Evolutionary conservation across 2,888 invertebrate genomes (phyloP).

Genomic region (Toxonevra muliebris): DNA sequence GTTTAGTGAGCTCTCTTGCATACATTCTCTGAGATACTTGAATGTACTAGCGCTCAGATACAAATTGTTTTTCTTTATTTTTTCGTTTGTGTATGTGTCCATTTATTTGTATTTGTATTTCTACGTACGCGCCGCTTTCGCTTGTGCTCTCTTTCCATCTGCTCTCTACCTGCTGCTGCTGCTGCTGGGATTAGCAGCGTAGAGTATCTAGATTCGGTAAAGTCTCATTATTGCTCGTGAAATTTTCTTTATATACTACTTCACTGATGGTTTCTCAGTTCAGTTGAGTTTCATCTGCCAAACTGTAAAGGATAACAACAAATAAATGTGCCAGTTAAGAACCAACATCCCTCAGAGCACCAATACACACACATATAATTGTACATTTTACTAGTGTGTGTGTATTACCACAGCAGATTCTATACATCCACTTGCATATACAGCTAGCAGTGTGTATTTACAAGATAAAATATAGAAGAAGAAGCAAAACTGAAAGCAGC

Average conservation of each 20-base stretch:
- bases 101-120: slow-evolving; percentile 12
- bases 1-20: too few species aligned
- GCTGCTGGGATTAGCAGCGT: neutral
- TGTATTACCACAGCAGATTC: too few species aligned
- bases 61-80: neutral
- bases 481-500: neutral
- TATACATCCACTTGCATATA: too few species aligned
- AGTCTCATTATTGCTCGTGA: slow-evolving; percentile 11
- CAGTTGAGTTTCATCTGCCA: slow-evolving; percentile 59
- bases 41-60: too few species aligned
- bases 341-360: slow-evolving; percentile 6
- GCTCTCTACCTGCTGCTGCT: slow-evolving; percentile 19
- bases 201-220: too few species aligned
- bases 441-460: slow-evolving; percentile 1
- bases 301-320: slow-evolving; percentile 45
- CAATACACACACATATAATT: neutral
- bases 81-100: slow-evolving; percentile 7
- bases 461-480: slow-evolving; percentile 19
- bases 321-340: too few species aligned
- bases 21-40: too few species aligned
- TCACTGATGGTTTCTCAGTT: slow-evolving; percentile 55
- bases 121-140: slow-evolving; percentile 11
- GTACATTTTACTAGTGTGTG: neutral
- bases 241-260: slow-evolving; percentile 62
- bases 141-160: slow-evolving; percentile 35